Base-by-base conservation (phyloP, 2,113 vertebrate genomes). In the Oncorhynchus keta region DNA sequence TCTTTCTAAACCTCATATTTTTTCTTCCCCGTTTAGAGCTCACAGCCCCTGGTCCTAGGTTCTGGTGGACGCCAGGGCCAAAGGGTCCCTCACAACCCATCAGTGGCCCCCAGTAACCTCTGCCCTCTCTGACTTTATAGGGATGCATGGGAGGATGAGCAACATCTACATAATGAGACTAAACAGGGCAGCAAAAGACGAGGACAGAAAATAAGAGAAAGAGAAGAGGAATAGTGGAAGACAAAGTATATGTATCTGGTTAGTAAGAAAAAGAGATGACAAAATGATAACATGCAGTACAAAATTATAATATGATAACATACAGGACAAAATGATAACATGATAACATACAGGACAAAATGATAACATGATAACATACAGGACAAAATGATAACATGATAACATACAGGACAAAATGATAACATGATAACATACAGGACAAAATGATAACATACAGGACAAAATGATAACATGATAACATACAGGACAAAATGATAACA, bases 1-100 rank as follows among this genome's bases (percentile, higher is more conserved):
- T 95, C 93, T 96, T 97, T 97, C 96, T 98, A 93, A 96, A 96
- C 94, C 97, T 97, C 94, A 95, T 97, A 94, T 95, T 96, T 95
- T 95, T 97, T 94, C 90, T 90, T 90, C 95, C 93, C 94, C 91
- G 95, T 94, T 96, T 97, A 87, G 88, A 90, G 85, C 86, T 86
- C 9, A 2, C 39, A 92, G 93, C 86, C 85, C 95, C 93, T 82
- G 81, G 90, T 90, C 96, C 95, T 89, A 95, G 91, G 86, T 86
- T 93, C 86, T 91, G 90, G 79, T 82, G 89, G 94, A 94, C 95
- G 90, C 90, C 89, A 88, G 88, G 88, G 83, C 81, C 86, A 74
- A 72, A 74, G 73, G 86, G 84, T 90, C 90, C 90, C 86, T 95
- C 94, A 35, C 92, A 90, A 86, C 96, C 93, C 82, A 90, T 86